Evolutionary conservation across 2,888 invertebrate species (phyloP).

Genomic region (Ennomos quercinarius): DNA sequence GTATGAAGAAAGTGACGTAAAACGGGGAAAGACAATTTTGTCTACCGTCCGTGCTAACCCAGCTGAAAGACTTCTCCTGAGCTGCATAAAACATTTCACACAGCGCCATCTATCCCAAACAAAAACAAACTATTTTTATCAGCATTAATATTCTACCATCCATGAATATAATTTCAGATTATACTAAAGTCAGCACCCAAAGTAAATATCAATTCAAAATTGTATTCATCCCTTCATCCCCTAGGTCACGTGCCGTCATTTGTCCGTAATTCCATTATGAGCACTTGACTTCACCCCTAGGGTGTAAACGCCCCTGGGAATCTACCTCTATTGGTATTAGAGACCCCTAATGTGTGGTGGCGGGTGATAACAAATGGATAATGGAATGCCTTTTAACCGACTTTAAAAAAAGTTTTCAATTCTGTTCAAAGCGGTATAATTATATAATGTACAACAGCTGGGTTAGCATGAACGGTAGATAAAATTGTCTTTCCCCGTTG

Average conservation of each 20-base stretch:
- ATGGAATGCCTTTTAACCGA: not conserved
- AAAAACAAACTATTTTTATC: no score
- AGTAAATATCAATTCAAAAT: slow-evolving; percentile 19
- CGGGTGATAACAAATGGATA: slow-evolving; percentile 17
- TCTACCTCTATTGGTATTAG: slow-evolving; percentile 15
- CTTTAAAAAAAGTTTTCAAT: not conserved
- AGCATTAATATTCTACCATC: not conserved
- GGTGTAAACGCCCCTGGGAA: slow-evolving; percentile 24
- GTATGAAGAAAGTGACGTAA: no score
- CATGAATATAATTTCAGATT: slow-evolving; percentile 27
- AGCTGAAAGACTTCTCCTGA: no score
- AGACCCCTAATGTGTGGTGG: slow-evolving; percentile 27
- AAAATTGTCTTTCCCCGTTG: no score
- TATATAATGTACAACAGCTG: no score
- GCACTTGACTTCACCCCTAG: slow-evolving; percentile 27
- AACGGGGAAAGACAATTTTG: no score
- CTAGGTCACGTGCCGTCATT: slow-evolving; percentile 28
- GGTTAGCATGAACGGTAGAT: no score
- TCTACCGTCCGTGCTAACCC: no score
- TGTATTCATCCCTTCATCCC: not conserved
- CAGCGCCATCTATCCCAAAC: no score
- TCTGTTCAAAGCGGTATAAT: no score
- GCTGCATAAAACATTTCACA: no score
- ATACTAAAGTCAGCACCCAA: slow-evolving; percentile 9
- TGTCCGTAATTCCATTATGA: slow-evolving; percentile 22